Conservation (phyloP, 2,797 vertebrate species). For the Argya squamiceps region DNA sequence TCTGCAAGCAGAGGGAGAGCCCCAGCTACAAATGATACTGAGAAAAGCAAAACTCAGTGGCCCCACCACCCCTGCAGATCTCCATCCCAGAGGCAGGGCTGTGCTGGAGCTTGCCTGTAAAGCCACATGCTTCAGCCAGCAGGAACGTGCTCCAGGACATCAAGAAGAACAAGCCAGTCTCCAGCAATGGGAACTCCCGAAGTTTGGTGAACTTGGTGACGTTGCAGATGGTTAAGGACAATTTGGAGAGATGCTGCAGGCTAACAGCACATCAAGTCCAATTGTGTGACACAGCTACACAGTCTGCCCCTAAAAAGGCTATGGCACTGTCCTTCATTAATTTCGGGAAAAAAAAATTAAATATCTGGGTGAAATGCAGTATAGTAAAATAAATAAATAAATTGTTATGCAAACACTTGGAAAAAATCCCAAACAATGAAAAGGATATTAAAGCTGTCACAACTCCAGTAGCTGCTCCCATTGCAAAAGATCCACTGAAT, state of each 20-base stretch:
- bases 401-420: background rate
- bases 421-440: background rate
- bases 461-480: conserved; percentile 92
- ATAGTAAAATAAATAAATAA: background rate
- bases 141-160: conserved; percentile 99
- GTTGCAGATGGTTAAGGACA: conserved; percentile 78
- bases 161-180: conserved; percentile 95
- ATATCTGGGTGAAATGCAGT: background rate
- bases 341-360: background rate
- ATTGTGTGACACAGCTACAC: background rate
- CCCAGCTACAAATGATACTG: accelerated
- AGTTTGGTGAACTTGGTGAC: conserved; percentile 99
- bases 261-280: background rate
- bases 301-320: background rate
- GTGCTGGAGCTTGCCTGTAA: conserved; percentile 85
- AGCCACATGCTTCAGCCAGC: conserved; percentile 94
- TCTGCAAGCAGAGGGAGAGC: background rate
- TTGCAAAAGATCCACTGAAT: conserved; percentile 96
- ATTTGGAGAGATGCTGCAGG: background rate
- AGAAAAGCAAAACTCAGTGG: background rate
- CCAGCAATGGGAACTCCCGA: conserved; percentile 91
- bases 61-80: background rate
- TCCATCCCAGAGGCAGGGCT: background rate
- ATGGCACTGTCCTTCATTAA: background rate
- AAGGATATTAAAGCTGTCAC: conserved; percentile 98